Base-by-base conservation (phyloP, 37 sponge, comb jelly and placozoan genomes). In the Sycon ciliatum region DNA sequence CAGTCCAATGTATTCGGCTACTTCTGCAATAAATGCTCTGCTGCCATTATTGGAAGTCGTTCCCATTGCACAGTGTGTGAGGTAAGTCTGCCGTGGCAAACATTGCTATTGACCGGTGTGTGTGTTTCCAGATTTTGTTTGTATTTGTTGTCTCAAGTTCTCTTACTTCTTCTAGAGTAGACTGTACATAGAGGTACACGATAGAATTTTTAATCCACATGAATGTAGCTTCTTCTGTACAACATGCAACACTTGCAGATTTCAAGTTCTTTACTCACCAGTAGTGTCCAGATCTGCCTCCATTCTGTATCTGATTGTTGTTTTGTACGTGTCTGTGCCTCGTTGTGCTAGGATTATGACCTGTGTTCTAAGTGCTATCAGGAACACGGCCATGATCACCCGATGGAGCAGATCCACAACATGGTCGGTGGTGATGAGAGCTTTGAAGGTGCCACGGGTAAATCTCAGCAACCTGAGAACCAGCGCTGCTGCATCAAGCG, bases 11-110 rank as follows among this genome's bases (percentile, higher is more conserved):
- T 76, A 60, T 97, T 97, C 66, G 69, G 92, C 34, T 97, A 97
- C 90, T 78, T 80, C 55, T 97, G 99, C 73, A 97, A 97, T 72
- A 76, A 74, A 75, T 97, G 99, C 53, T 57, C 76, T 3, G 67
- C 63, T 56, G 80, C 81, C 40, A 86, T 97, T 49, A n/a, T 97
- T 49, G 99, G 89, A 75, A 86, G 89, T 0, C 73, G 99, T 28
- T 97, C 84, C 69, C 91, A 92, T 68, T 97, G 99, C 69, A 68
- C 73, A 18, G 90, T 82, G 63, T 97, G 99, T 77, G 94, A 89
- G 57, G 94, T 93, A 60, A 83, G 94, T 36, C 53, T 62, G 16
- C 32, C 65, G 24, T 62, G 26, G 65, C n/a, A n/a, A n/a, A n/a
- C 3, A 39, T 34, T 56, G 20, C 9, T 27, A 3, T 53, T 24